A percentile compares a stretch with the other conserved stretches of the same genome.
These are phyloP conservation scores for Acrocephalus scirpaceus DNA, from an alignment of 2,797 vertebrate species.

Conservation along the genomic window DNA sequence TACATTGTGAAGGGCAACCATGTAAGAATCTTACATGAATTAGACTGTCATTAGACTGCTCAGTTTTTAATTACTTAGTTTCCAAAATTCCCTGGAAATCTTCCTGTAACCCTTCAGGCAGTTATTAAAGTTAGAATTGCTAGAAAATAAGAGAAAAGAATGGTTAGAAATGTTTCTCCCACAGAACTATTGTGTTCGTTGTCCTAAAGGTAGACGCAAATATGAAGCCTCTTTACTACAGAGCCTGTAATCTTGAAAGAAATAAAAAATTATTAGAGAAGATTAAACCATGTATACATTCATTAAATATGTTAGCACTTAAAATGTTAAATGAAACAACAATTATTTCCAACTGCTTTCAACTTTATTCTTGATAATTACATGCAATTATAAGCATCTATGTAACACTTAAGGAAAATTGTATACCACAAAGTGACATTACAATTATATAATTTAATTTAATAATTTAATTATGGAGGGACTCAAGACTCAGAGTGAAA, in stretches of 20 bases:
- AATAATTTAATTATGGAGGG: background rate
- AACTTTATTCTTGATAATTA: constrained; percentile 23
- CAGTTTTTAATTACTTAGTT: background rate
- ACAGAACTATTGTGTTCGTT: background rate
- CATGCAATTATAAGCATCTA: background rate
- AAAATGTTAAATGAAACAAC: constrained; percentile 11
- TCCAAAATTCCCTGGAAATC: constrained; percentile 13
- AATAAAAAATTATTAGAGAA: background rate
- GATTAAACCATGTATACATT: background rate
- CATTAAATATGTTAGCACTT: background rate
- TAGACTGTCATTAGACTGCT: background rate
- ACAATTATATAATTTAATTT: constrained; percentile 6
- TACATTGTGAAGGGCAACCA: background rate
- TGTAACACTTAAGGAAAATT: background rate
- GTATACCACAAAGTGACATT: background rate
- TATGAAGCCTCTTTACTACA: background rate
- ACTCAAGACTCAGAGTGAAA: background rate
- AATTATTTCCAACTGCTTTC: background rate
- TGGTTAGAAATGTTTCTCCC: background rate
- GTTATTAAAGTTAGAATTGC: background rate
- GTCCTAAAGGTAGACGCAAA: background rate
- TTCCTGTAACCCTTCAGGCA: background rate
- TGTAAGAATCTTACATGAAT: background rate
- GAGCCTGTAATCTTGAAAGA: background rate
- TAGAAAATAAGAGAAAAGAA: background rate